phyloP scores from a whole-genome alignment of 64 coral and sea anemone species.

The Dendronephthya gigantea region DNA sequence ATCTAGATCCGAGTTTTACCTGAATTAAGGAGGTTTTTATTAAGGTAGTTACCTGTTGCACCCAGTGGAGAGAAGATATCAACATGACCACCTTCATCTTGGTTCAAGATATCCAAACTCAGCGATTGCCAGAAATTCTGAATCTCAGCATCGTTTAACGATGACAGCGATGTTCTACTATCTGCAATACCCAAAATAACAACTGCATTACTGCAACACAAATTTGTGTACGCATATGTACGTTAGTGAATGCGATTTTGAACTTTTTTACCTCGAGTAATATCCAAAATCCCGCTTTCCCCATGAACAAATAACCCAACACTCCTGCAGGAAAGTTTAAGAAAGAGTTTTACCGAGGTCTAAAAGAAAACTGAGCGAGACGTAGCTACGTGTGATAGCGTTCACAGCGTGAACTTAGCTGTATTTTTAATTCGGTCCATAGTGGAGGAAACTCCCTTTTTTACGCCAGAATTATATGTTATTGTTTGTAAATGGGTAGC shows the following conservation, averaged over 20 bases:
- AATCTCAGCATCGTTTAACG: conserved; percentile 47
- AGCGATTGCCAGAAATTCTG: conserved; percentile 79
- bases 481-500: not conserved
- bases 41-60: conserved; percentile 47
- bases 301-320: conserved; percentile 63
- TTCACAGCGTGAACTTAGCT: no score
- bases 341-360: not conserved
- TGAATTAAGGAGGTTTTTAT: no score
- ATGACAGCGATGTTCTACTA: conserved; percentile 33
- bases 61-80: conserved; percentile 75
- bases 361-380: no score
- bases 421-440: no score
- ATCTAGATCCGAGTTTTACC: no score
- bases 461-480: no score
- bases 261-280: conserved; percentile 77
- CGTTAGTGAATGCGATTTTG: no score
- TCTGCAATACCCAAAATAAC: conserved; percentile 10
- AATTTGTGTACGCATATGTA: not conserved
- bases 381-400: no score
- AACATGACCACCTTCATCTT: conserved; percentile 54
- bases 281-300: conserved; percentile 44
- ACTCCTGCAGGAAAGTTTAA: conserved; percentile 29
- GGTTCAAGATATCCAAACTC: conserved; percentile 40
- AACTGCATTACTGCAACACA: not conserved
- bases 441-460: no score